These are phyloP conservation scores for Sussaba pulchella DNA, from an alignment of 2,888 invertebrate genomes.

Conservation along the genomic window DNA sequence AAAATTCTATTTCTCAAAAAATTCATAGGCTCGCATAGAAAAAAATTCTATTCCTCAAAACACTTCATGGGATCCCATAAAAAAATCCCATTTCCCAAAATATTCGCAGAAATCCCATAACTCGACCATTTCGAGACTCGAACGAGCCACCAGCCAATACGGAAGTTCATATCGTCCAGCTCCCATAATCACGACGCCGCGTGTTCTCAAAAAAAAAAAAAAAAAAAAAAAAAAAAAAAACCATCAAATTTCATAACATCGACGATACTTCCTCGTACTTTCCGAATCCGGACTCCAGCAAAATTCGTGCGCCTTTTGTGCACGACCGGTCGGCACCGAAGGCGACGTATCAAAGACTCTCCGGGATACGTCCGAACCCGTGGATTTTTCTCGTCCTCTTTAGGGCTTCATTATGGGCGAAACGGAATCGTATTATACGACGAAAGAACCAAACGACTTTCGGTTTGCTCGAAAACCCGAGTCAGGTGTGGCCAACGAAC, in stretches of 20 bases:
- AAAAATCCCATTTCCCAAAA: no score
- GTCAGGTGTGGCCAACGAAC: constrained; percentile 54
- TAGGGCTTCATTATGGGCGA: constrained; percentile 63
- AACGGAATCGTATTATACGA: constrained; percentile 12
- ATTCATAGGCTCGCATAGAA: no score
- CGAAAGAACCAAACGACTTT: constrained; percentile 21
- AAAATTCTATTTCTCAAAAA: no score
- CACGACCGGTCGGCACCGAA: constrained; percentile 31
- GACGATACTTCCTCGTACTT: not conserved
- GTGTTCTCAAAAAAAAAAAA: no score
- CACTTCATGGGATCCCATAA: no score
- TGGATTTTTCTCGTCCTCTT: constrained; percentile 58
- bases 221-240: no score
- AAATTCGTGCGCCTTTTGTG: constrained; percentile 45
- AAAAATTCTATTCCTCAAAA: no score
- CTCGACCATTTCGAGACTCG: not conserved
- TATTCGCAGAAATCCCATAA: no score
- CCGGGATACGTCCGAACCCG: constrained; percentile 24
- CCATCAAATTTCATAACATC: no score
- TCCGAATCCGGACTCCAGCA: not conserved
- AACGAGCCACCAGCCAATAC: not conserved
- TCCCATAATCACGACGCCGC: no score
- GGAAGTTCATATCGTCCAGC: not conserved
- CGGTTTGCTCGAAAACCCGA: constrained; percentile 19
- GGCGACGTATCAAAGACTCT: constrained; percentile 2